Percentiles rank a stretch among this genome's conserved stretches.
These are phyloP conservation scores for Penaeus japonicus DNA, from an alignment of 1,140 invertebrate genomes.

Conservation along the genomic window DNA sequence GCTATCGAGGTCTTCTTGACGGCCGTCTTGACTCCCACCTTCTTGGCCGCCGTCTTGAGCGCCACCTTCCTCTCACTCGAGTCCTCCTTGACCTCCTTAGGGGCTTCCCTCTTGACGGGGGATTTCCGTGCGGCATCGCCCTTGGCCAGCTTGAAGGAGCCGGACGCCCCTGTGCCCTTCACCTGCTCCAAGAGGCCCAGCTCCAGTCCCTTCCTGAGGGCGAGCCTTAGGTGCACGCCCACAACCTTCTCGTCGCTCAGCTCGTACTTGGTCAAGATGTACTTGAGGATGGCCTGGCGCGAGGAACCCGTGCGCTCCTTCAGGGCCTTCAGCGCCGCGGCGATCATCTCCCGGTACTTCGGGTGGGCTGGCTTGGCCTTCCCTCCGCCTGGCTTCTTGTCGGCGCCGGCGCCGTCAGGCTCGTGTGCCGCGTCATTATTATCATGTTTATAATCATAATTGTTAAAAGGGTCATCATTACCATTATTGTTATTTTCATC, in stretches of 20 bases:
- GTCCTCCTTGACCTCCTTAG: slow-evolving; percentile 57
- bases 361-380: slow-evolving; percentile 62
- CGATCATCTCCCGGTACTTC: slow-evolving; percentile 64
- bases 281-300: slow-evolving; percentile 73
- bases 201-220: slow-evolving; percentile 63
- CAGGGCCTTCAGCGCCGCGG: slow-evolving; percentile 66
- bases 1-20: not conserved
- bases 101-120: slow-evolving; percentile 58
- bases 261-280: slow-evolving; percentile 68
- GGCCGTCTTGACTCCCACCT: slow-evolving; percentile 54
- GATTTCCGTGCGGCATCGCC: slow-evolving; percentile 50
- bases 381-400: too few relatives aligned
- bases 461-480: too few relatives aligned
- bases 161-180: slow-evolving; percentile 72
- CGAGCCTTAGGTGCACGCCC: slow-evolving; percentile 69
- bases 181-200: slow-evolving; percentile 69
- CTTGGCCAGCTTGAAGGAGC: slow-evolving; percentile 69
- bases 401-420: too few relatives aligned
- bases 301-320: slow-evolving; percentile 68
- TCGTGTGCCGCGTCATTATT: too few relatives aligned
- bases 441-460: too few relatives aligned
- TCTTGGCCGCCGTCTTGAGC: slow-evolving; percentile 19
- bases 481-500: too few relatives aligned
- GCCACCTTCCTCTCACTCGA: slow-evolving; percentile 51
- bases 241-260: slow-evolving; percentile 65